These are phyloP conservation scores for Xerus rutilus DNA, from an alignment of 2,797 vertebrate genomes.

Conservation along the genomic window DNA sequence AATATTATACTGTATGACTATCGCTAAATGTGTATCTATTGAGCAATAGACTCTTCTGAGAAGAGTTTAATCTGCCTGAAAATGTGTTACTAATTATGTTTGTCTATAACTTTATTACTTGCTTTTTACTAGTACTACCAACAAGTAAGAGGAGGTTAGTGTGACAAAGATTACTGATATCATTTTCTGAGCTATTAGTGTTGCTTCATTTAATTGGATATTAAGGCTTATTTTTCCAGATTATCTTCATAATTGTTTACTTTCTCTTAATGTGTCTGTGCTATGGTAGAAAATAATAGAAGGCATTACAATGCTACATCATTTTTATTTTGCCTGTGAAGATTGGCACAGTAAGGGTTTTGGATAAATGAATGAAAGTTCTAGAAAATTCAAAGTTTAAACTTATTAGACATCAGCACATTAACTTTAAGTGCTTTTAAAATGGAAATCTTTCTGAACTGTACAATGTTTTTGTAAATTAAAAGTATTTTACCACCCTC, in stretches of 20 bases:
- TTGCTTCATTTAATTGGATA: constrained; percentile 63
- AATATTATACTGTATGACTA: background rate
- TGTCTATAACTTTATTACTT: constrained; percentile 46
- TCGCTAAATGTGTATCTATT: constrained; percentile 32
- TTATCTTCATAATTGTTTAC: constrained; percentile 56
- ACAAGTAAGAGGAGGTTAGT: constrained; percentile 31
- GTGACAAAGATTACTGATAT: constrained; percentile 32
- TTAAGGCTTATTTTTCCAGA: constrained; percentile 46
- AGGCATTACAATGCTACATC: constrained; percentile 6
- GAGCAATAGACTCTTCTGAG: constrained; percentile 37
- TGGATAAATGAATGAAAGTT: constrained; percentile 47
- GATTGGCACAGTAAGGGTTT: constrained; percentile 51
- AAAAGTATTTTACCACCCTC: constrained; percentile 40
- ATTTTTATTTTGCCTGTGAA: constrained; percentile 56
- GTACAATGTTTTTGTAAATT: constrained; percentile 20
- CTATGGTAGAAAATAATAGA: constrained; percentile 60
- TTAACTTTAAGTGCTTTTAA: constrained; percentile 56
- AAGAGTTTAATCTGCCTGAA: constrained; percentile 44
- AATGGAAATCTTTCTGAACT: constrained; percentile 62
- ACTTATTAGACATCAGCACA: constrained; percentile 55
- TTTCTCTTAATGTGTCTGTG: constrained; percentile 27
- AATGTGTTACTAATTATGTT: constrained; percentile 20
- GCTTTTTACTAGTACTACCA: background rate
- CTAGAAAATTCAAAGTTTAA: constrained; percentile 48
- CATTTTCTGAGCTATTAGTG: constrained; percentile 60